Evolutionary conservation across 2,113 vertebrate species (phyloP).

Genomic region (Aldabrachelys gigantea): DNA sequence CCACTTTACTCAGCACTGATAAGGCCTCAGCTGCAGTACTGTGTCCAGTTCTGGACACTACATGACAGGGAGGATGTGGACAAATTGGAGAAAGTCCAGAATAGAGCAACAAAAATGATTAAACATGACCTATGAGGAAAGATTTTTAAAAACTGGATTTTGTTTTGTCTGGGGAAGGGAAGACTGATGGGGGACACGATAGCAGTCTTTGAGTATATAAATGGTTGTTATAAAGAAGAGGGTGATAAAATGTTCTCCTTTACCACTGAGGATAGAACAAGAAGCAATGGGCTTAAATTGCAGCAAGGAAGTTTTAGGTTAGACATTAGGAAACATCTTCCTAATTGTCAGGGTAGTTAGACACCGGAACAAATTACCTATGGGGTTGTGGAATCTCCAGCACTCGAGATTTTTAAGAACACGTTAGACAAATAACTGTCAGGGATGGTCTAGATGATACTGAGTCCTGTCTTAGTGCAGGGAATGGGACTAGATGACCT

Average conservation of each 20-base stretch:
- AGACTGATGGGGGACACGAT: not conserved
- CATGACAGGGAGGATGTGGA: not conserved
- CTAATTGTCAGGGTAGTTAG: not conserved
- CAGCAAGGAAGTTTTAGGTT: not conserved
- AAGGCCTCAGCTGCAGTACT: not conserved
- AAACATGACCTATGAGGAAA: not conserved
- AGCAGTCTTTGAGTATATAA: not conserved
- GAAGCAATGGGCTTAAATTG: not conserved
- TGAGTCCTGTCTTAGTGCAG: not conserved
- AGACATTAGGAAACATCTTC: not conserved
- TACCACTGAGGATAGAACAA: not conserved
- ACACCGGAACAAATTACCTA: not conserved
- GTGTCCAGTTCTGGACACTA: not conserved
- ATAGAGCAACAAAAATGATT: not conserved
- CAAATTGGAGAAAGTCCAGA: not conserved
- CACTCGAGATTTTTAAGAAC: not conserved
- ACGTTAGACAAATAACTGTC: not conserved
- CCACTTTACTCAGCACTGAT: too few species aligned
- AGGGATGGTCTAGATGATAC: not conserved
- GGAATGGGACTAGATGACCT: not conserved
- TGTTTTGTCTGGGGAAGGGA: not conserved
- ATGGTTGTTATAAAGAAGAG: not conserved
- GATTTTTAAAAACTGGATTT: not conserved
- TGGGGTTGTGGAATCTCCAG: not conserved
- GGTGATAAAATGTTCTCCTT: not conserved